These are phyloP conservation scores for Paramormyrops hopkinsi DNA, from an alignment of 2,797 vertebrate species.

Conservation along the genomic window DNA sequence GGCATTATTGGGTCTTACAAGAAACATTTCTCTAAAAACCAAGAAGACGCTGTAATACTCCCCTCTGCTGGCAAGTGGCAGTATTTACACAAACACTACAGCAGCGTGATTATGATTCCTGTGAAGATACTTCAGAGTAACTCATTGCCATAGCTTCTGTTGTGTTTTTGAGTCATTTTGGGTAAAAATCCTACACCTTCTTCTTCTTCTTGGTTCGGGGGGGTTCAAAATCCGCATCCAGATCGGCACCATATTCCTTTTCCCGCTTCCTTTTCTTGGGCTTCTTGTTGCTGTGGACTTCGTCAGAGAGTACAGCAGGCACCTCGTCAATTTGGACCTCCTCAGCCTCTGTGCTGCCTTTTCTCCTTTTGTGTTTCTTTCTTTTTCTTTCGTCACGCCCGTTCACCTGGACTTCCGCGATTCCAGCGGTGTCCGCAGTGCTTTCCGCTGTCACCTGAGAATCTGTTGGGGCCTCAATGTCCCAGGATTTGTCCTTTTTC, in stretches of 20 bases:
- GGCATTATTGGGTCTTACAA: neutral
- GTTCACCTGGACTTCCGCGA: slow-evolving; percentile 1
- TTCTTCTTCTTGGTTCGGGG: slow-evolving; percentile 60
- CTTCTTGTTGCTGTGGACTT: slow-evolving; percentile 68
- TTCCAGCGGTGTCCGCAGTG: slow-evolving; percentile 19
- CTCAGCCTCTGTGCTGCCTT: slow-evolving; percentile 36
- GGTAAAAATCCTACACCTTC: slow-evolving; percentile 28
- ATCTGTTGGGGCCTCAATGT: slow-evolving; percentile 31
- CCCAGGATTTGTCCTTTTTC: slow-evolving; percentile 48
- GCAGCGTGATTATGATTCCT: neutral
- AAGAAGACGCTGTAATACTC: slow-evolving; percentile 1
- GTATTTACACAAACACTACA: neutral
- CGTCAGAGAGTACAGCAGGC: slow-evolving; percentile 69
- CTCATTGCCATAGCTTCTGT: too few relatives aligned
- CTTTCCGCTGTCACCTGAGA: neutral
- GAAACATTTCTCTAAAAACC: neutral
- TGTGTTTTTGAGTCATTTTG: neutral
- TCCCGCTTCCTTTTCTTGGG: slow-evolving; percentile 68
- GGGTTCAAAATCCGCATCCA: slow-evolving; percentile 17
- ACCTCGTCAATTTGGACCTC: slow-evolving; percentile 34
- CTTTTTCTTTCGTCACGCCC: neutral
- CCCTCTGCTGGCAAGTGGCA: slow-evolving; percentile 31
- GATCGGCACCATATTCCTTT: neutral
- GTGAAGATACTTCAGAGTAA: neutral
- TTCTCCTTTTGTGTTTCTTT: slow-evolving; percentile 51